phyloP scores from a whole-genome alignment of 2,888 invertebrate species.

The Maniola hyperantus region DNA sequence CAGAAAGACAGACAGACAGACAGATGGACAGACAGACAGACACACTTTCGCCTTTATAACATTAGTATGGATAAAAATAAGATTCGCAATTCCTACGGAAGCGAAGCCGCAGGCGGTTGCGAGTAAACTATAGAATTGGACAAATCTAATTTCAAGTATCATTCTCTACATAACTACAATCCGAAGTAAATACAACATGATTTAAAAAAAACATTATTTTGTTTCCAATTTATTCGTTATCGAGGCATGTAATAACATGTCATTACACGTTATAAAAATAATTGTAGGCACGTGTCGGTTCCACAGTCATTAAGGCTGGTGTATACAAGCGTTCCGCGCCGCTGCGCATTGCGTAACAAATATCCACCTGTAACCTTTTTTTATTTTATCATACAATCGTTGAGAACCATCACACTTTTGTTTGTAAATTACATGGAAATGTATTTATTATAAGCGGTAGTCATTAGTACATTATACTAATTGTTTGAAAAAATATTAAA shows the following conservation, averaged over 20 bases:
- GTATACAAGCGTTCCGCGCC: background rate
- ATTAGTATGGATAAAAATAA: no score
- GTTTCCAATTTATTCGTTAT: conserved; percentile 32
- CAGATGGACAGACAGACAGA: no score
- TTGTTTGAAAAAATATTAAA: no score
- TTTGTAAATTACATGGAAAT: background rate
- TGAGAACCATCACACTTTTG: background rate
- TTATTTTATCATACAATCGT: background rate
- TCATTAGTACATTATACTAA: no score
- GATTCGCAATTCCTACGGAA: no score
- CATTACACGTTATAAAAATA: conserved; percentile 63
- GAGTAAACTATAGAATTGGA: no score
- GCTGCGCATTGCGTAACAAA: background rate
- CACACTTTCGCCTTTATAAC: no score
- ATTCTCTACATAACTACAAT: background rate
- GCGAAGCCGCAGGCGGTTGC: no score
- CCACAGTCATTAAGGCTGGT: conserved; percentile 20
- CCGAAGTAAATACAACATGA: background rate
- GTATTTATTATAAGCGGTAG: background rate
- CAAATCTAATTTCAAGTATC: background rate
- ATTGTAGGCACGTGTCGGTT: conserved; percentile 59
- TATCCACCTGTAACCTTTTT: background rate
- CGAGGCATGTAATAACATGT: conserved; percentile 43
- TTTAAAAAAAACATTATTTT: conserved; percentile 15
- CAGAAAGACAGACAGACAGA: no score